Percentiles rank a stretch among this genome's conserved stretches.
phyloP scores from a whole-genome alignment of 1,140 invertebrate genomes.

The Eupeodes corollae region DNA sequence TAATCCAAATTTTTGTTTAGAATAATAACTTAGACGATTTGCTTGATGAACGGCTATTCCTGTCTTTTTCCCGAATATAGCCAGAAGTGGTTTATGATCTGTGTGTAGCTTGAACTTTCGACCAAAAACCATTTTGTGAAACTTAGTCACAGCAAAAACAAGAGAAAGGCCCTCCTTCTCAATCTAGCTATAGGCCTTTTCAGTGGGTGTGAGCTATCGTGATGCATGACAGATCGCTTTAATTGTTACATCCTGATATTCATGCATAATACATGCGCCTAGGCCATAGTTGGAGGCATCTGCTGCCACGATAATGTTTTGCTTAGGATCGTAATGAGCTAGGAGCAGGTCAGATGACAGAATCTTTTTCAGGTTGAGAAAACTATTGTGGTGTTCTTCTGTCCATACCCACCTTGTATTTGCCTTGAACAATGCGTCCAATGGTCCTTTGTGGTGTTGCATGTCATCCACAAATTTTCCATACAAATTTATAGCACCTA shows the following conservation, averaged over 20 bases:
- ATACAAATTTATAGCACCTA: conserved; percentile 19
- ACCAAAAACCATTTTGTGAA: conserved; percentile 32
- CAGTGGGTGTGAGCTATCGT: conserved; percentile 25
- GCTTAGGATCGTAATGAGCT: conserved; percentile 1
- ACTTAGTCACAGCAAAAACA: too few relatives aligned
- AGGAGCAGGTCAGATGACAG: conserved; percentile 3
- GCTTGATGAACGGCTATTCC: conserved; percentile 2
- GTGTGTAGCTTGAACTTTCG: conserved; percentile 21
- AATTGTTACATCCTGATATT: conserved; percentile 15
- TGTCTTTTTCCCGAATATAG: conserved; percentile 2
- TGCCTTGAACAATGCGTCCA: conserved; percentile 2
- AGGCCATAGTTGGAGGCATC: conserved; percentile 8
- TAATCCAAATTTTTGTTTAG: too few relatives aligned
- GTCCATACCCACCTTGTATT: conserved; percentile 6
- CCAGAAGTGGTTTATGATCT: too few relatives aligned
- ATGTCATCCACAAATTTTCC: conserved; percentile 9
- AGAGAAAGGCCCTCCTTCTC: too few relatives aligned
- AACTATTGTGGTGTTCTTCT: background rate
- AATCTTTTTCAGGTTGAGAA: conserved; percentile 1
- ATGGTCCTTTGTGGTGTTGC: conserved; percentile 24
- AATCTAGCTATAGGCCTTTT: too few relatives aligned
- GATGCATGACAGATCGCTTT: conserved; percentile 30
- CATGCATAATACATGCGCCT: conserved; percentile 17
- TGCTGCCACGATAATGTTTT: conserved; percentile 8
- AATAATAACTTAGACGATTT: too few relatives aligned